Evolutionary conservation across 1,140 invertebrate genomes (phyloP), one percentile per base, ranked within the genome.

Genomic region (Drosophila bocki): DNA sequence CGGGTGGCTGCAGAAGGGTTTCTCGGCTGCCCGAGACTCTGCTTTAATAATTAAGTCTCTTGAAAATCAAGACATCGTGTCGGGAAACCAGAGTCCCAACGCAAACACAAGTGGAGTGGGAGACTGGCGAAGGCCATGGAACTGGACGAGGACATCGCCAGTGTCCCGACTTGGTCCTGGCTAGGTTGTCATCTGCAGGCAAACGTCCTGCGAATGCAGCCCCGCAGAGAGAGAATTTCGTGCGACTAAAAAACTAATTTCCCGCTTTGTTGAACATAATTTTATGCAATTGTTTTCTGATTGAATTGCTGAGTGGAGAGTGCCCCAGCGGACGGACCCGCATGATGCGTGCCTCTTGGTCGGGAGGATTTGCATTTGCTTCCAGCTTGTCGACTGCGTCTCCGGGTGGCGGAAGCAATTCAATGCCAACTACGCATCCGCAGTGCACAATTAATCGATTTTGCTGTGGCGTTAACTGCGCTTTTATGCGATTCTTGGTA

Each of bases 201-300:
- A 37, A 56, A n/a, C 29, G 19, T 48, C 51, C 69, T 39, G 29
- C 15, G 29, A 48, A 22, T 71, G 68, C 68, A 75, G 47, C 41
- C 41, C 67, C 15, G 37, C 56, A 15, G 33, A 22, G 33, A 41
- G n/a, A 48, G 26, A 17, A 19, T 35, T 26, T 48, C 12, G 64
- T 50, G 76, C 70, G 54, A 80, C 77, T 87, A 83, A 80, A 82
- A 87, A 87, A 87, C 80, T 88, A 88, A 87, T 87, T 87, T 87
- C 77, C 70, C 84, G 77, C 80, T 68, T 76, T 80, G 84, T 57
- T 88, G 80, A 69, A 56, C 84, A 87, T 88, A 84, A 87, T 87
- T 84, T 80, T 80, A 87, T 88, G 84, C 84, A 87, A 88, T 87
- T 87, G 84, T 87, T 80, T 88, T 78, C 68, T 56, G 62, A 80